A percentile compares a stretch with the other conserved stretches of the same genome.
phyloP scores from a whole-genome alignment of 2,888 invertebrate genomes.

The Lissocephala sabroskyi region DNA sequence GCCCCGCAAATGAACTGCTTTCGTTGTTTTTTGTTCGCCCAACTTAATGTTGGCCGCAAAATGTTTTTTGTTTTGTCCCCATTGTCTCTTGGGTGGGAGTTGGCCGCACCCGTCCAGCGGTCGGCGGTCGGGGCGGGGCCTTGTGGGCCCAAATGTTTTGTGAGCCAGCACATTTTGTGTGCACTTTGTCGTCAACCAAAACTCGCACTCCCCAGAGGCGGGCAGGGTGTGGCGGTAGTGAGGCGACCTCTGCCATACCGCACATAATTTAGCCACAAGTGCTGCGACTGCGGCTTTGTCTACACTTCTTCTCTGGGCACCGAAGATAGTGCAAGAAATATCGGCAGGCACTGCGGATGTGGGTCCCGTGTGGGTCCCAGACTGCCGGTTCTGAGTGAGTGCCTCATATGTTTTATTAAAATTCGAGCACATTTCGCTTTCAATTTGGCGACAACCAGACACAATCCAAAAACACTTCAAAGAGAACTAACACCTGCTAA shows the following conservation, averaged over 20 bases:
- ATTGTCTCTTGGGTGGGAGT: constrained; percentile 15
- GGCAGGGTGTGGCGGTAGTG: constrained; percentile 31
- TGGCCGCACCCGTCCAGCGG: no score
- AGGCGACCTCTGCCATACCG: constrained; percentile 15
- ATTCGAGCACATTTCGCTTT: background rate
- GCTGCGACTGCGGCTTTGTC: constrained; percentile 53
- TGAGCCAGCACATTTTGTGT: constrained; percentile 55
- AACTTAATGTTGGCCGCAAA: constrained; percentile 34
- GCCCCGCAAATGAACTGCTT: constrained; percentile 19
- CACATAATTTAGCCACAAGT: constrained; percentile 45
- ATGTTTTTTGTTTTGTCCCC: constrained; percentile 20
- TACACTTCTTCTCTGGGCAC: constrained; percentile 50
- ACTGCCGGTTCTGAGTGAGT: constrained; percentile 9
- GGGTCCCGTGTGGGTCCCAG: background rate
- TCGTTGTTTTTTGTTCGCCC: constrained; percentile 8
- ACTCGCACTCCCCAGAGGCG: constrained; percentile 8
- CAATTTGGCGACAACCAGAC: no score
- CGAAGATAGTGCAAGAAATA: constrained; percentile 59
- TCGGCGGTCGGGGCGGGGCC: no score
- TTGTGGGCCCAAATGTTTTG: constrained; percentile 37
- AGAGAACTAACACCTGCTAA: no score
- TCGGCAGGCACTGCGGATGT: constrained; percentile 48
- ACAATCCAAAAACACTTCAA: no score
- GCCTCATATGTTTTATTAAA: constrained; percentile 62
- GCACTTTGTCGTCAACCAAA: constrained; percentile 42